Evolutionary conservation across 2,797 vertebrate genomes (phyloP).

Genomic region (Pachyuromys duprasi): DNA sequence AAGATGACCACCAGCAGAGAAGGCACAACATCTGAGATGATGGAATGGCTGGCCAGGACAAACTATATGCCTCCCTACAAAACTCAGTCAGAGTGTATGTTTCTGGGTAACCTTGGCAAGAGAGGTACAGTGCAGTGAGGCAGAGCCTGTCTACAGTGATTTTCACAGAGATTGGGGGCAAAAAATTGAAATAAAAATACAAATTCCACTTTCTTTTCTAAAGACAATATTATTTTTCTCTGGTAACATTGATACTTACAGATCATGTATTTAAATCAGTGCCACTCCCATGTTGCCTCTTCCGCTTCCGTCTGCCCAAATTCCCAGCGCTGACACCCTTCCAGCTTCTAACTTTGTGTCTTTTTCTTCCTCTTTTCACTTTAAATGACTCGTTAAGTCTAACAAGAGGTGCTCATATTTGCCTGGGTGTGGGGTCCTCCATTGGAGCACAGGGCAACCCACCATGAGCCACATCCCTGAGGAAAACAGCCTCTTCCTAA

Average conservation of each 20-base stretch:
- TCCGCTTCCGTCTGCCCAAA: too few species aligned
- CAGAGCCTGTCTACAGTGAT: background rate
- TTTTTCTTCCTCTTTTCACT: background rate
- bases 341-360: background rate
- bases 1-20: background rate
- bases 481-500: too few species aligned
- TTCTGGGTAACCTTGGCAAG: background rate
- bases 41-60: too few species aligned
- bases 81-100: background rate
- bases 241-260: background rate
- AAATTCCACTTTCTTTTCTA: background rate
- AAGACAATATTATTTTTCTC: background rate
- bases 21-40: background rate
- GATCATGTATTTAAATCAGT: background rate
- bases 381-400: background rate
- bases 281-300: too few species aligned
- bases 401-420: too few species aligned
- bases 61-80: background rate
- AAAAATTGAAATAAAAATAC: background rate
- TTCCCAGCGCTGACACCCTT: background rate
- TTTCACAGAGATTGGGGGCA: background rate
- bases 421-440: background rate
- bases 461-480: background rate
- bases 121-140: background rate
- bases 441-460: too few species aligned